Evolutionary conservation across 2,797 vertebrate genomes (phyloP), one percentile per base, ranked within the genome.

Genomic region (Paedocypris micromegethes): DNA sequence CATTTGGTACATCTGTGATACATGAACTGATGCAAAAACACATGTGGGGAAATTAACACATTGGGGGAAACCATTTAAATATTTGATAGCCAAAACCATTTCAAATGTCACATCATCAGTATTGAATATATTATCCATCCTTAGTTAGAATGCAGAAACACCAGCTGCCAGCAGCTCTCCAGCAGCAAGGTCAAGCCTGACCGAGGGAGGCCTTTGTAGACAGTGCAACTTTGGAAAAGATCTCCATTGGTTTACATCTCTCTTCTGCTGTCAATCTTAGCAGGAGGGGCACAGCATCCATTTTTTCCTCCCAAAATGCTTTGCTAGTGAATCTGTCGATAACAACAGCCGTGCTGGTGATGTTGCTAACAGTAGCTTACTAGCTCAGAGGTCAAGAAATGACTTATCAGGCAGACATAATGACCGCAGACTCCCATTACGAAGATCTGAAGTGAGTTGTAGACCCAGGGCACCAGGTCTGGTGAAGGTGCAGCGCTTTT

Each of bases 391-490:
- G 50, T 48, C 72, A 68, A 54, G 71, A 70, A 70, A 76, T 86
- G 86, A 87, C 76, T 88, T 86, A 87, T 78, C 60, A 77, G 79
- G 79, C 83, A 80, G 77, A 77, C 48, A 66, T 86, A 86, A 87
- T 85, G 83, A 87, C 83, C 81, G 68, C 80, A 84, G 80, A 85
- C 80, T 83, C 78, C 80, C 83, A 84, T 86, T 86, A 86, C 80
- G 46, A 58, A 85, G 85, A 82, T 82, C 80, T 75, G 80, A 81
- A 82, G 80, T 80, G 82, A 85, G 70, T 77, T 64, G 73, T 60
- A 77, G 77, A 71, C 56, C 60, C 42, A 77, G 72, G 78, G 77
- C 82, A 71, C 73, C n/a, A 47, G 46, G 75, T 59, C 64, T 72
- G 74, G 63, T 65, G 58, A 81, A 85, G 77, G 77, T 82, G 77